Evolutionary conservation across 2,888 invertebrate species (phyloP).

Genomic region (Nomada lathburiana): DNA sequence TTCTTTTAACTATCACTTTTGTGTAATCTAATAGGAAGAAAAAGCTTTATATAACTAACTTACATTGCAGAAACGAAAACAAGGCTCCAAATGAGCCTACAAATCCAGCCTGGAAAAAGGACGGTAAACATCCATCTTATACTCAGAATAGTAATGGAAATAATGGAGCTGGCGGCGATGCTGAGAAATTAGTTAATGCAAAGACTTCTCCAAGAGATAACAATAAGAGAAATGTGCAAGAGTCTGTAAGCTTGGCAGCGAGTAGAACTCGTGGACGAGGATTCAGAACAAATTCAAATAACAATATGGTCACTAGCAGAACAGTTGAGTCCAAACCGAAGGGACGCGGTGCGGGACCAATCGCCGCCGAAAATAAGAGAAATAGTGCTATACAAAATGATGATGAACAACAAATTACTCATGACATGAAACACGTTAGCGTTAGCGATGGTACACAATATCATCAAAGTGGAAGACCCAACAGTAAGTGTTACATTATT

Average conservation of each 20-base stretch:
- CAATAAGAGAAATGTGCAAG: conserved; percentile 78
- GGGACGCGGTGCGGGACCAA: conserved; percentile 77
- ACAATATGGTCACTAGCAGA: conserved; percentile 79
- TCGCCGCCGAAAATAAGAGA: conserved; percentile 75
- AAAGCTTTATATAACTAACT: background rate
- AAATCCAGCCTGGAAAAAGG: conserved; percentile 81
- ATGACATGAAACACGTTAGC: conserved; percentile 80
- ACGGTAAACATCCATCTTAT: conserved; percentile 72
- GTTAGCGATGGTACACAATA: conserved; percentile 75
- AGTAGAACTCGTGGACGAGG: conserved; percentile 81
- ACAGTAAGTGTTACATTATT: conserved; percentile 71
- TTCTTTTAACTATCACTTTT: conserved; percentile 19
- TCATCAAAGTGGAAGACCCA: conserved; percentile 78
- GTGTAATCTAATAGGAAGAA: background rate
- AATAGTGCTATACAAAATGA: conserved; percentile 73
- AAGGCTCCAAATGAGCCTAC: conserved; percentile 79
- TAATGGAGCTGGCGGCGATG: conserved; percentile 69
- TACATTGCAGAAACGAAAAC: conserved; percentile 78
- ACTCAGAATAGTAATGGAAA: conserved; percentile 78
- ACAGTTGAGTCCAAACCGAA: conserved; percentile 78
- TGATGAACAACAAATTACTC: conserved; percentile 78
- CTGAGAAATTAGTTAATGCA: conserved; percentile 69
- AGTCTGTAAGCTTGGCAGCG: conserved; percentile 76
- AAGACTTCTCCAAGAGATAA: conserved; percentile 74
- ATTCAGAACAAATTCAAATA: conserved; percentile 79